phyloP scores from a whole-genome alignment of 2,888 invertebrate species.

The Galeruca laticollis region DNA sequence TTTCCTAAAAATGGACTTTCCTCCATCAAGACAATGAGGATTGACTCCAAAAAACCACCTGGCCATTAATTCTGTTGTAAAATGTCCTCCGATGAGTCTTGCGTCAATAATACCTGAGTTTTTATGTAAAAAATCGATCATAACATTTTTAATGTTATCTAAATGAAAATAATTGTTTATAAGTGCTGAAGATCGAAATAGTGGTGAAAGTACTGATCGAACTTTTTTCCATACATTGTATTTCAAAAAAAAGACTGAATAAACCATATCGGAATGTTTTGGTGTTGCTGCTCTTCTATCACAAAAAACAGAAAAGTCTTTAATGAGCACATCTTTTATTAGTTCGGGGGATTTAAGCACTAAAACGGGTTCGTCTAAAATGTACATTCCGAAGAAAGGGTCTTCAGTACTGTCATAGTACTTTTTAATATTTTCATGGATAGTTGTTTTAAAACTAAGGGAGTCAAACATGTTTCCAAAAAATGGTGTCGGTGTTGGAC shows the following conservation, averaged over 20 bases:
- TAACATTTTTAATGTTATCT: slow-evolving; percentile 37
- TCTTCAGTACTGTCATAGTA: slow-evolving; percentile 42
- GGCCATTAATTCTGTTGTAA: slow-evolving; percentile 66
- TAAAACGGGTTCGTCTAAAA: slow-evolving; percentile 67
- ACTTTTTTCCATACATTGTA: slow-evolving; percentile 70
- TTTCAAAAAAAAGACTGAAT: slow-evolving; percentile 65
- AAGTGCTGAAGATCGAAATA: slow-evolving; percentile 70
- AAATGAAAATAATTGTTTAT: slow-evolving; percentile 68
- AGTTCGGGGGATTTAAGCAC: slow-evolving; percentile 67
- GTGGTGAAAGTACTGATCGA: slow-evolving; percentile 69
- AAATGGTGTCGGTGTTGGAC: slow-evolving; percentile 50
- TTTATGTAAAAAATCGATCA: slow-evolving; percentile 15
- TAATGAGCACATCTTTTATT: slow-evolving; percentile 66
- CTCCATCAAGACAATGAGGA: slow-evolving; percentile 61
- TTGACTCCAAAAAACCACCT: slow-evolving; percentile 66
- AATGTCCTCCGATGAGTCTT: slow-evolving; percentile 62
- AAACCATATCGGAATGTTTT: slow-evolving; percentile 64
- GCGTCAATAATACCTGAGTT: slow-evolving; percentile 49
- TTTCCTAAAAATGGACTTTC: slow-evolving; percentile 61
- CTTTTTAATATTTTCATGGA: slow-evolving; percentile 43
- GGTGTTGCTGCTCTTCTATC: slow-evolving; percentile 66
- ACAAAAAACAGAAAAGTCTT: slow-evolving; percentile 67
- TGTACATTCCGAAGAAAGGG: slow-evolving; percentile 67
- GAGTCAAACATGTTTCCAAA: slow-evolving; percentile 51
- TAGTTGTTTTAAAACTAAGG: slow-evolving; percentile 36